Evolutionary conservation across 2,888 invertebrate species (phyloP), one percentile per base, ranked within the genome.

Genomic region (Nyleta sp.): DNA sequence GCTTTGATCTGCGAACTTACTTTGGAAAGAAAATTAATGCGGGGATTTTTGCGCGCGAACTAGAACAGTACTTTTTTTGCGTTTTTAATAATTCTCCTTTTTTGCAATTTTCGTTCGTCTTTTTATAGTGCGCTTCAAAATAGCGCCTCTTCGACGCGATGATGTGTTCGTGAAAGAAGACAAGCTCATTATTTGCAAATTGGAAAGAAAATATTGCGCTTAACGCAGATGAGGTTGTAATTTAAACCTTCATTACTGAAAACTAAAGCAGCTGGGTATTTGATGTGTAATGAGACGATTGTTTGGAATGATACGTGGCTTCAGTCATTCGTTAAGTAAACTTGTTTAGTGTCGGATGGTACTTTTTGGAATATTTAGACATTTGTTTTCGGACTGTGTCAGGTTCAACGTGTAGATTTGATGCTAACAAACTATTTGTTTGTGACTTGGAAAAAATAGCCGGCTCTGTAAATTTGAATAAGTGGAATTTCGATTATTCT

Each of bases 151-250:
- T 59, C 13, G 42, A 44, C 46, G 20, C 28, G 33, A 46, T 60
- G 33, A 31, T 11, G 13, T 46, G 33, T 13, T 13, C 17, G 24
- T 8, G 22, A 17, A 13, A 28, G 33, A 33, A 33, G 46, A 60
- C 44, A 18, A 18, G 33, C 46, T 33, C 44, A 40, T 67, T 55
- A 31, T 22, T 28, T 44, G 44, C 22, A 53, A 55, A 46, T 46
- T 67, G 22, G 33, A 55, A 55, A 22, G 35, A 53, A 67, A 46
- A 55, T 55, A 55, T 55, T 33, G 46, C 15, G 6, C 13, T 55
- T 55, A 55, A 33, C 42, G 53, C 22, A 42, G 53, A 67, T 46
- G 53, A 53, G 52, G 24, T 22, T 44, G 65, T 55, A 67, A 67
- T 50, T 67, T 35, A 50, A 53, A 18, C 20, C 53, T 67, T 67